phyloP scores from a whole-genome alignment of 1,140 invertebrate species.

The Aphis craccivora region DNA sequence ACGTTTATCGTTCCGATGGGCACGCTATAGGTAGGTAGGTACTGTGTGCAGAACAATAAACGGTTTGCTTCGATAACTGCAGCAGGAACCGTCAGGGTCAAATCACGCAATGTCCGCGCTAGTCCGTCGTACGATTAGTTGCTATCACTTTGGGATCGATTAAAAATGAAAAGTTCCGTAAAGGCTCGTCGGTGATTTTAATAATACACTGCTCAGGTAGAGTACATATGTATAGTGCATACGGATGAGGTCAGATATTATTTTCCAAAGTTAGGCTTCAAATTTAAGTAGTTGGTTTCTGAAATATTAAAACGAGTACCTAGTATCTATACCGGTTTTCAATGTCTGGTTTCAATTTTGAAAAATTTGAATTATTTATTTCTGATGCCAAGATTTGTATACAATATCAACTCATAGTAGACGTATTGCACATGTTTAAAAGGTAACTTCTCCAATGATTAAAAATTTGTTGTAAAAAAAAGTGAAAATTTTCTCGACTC shows the following conservation, averaged over 20 bases:
- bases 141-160: not conserved
- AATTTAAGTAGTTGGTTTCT: too few relatives aligned
- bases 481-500: too few relatives aligned
- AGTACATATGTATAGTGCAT: not conserved
- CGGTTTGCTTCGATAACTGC: not conserved
- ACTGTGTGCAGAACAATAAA: not conserved
- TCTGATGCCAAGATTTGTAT: too few relatives aligned
- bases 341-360: too few relatives aligned
- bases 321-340: too few relatives aligned
- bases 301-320: too few relatives aligned
- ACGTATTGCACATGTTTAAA: too few relatives aligned
- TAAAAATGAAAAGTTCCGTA: not conserved
- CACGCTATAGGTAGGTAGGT: not conserved
- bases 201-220: not conserved
- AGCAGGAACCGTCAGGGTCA: not conserved
- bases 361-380: too few relatives aligned
- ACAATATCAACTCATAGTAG: too few relatives aligned
- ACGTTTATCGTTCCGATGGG: not conserved
- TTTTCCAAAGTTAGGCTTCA: not conserved
- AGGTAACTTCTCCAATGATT: too few relatives aligned
- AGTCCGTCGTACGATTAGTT: not conserved
- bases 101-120: not conserved
- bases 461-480: too few relatives aligned
- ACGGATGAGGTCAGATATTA: not conserved
- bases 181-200: not conserved